Evolutionary conservation across 2,113 vertebrate species (phyloP).

Genomic region (Gambusia affinis): DNA sequence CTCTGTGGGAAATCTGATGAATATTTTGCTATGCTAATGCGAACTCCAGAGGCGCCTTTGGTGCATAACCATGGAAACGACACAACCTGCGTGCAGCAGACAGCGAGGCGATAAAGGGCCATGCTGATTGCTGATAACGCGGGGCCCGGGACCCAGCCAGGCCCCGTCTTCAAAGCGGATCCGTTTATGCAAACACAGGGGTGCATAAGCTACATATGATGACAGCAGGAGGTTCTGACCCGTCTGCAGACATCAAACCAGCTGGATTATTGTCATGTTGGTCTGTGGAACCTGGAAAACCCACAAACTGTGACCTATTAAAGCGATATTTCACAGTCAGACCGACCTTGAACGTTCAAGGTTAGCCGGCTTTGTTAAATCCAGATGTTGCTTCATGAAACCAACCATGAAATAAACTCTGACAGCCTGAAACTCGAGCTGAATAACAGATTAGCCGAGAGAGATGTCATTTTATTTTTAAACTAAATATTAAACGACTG

Average conservation of each 20-base stretch:
- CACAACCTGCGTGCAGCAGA: slow-evolving; percentile 55
- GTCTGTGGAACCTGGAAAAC: slow-evolving; percentile 29
- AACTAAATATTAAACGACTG: background rate
- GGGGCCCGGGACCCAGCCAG: slow-evolving; percentile 17
- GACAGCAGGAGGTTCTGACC: slow-evolving; percentile 50
- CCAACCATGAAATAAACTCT: background rate
- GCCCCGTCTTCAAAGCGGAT: slow-evolving; percentile 61
- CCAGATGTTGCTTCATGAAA: background rate
- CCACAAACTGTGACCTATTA: slow-evolving; percentile 24
- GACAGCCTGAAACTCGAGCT: background rate
- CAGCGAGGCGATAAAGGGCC: slow-evolving; percentile 31
- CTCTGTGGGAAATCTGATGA: slow-evolving; percentile 62
- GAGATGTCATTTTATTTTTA: background rate
- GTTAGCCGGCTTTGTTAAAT: background rate
- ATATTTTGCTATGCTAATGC: slow-evolving; percentile 72
- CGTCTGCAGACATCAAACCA: slow-evolving; percentile 41
- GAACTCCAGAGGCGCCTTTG: slow-evolving; percentile 37
- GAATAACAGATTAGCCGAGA: background rate
- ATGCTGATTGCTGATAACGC: slow-evolving; percentile 59
- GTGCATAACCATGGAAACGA: slow-evolving; percentile 66
- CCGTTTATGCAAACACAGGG: slow-evolving; percentile 7
- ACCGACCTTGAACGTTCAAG: slow-evolving; percentile 42
- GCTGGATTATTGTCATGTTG: slow-evolving; percentile 33
- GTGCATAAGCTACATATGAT: slow-evolving; percentile 13
- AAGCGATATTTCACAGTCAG: slow-evolving; percentile 30